phyloP scores from a whole-genome alignment of 2,797 vertebrate species.

The Octomys mimax region DNA sequence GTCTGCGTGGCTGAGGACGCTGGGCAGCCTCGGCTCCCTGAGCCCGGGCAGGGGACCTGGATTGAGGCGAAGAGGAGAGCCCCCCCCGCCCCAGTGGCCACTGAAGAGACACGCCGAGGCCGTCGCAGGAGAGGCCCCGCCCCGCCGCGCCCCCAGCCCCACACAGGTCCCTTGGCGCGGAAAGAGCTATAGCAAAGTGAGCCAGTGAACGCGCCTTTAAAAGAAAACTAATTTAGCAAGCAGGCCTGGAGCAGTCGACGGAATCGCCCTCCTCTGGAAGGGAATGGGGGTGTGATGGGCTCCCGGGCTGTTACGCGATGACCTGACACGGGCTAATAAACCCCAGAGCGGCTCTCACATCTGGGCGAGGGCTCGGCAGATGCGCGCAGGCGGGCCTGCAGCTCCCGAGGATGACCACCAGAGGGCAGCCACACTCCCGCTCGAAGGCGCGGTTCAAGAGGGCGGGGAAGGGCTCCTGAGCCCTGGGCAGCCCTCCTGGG shows the following conservation, averaged over 20 bases:
- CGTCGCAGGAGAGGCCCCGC: too few relatives aligned
- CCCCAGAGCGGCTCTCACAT: constrained; percentile 13
- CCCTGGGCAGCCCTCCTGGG: rapidly evolving
- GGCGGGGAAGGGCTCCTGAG: rapidly evolving
- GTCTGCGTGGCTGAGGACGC: too few relatives aligned
- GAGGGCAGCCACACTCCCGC: constrained; percentile 46
- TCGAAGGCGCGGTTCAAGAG: background rate
- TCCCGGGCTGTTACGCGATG: constrained; percentile 54
- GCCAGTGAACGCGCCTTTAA: constrained; percentile 56
- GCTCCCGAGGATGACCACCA: background rate
- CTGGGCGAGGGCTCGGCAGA: background rate
- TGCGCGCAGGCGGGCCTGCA: background rate
- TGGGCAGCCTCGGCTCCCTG: too few relatives aligned
- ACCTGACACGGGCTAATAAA: constrained; percentile 58
- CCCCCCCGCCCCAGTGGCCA: too few relatives aligned
- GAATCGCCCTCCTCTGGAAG: constrained; percentile 63
- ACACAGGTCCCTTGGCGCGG: too few relatives aligned
- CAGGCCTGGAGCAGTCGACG: constrained; percentile 54
- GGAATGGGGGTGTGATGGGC: constrained; percentile 62
- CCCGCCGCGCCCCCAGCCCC: background rate
- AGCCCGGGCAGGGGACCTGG: too few relatives aligned
- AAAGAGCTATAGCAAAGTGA: constrained; percentile 30
- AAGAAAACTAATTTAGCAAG: constrained; percentile 76
- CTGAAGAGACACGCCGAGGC: background rate
- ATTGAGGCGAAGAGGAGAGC: rapidly evolving